A percentile compares a stretch with the other conserved stretches of the same genome.
phyloP scores from a whole-genome alignment of 2,113 vertebrate species.

The Halcyon malimbica region DNA sequence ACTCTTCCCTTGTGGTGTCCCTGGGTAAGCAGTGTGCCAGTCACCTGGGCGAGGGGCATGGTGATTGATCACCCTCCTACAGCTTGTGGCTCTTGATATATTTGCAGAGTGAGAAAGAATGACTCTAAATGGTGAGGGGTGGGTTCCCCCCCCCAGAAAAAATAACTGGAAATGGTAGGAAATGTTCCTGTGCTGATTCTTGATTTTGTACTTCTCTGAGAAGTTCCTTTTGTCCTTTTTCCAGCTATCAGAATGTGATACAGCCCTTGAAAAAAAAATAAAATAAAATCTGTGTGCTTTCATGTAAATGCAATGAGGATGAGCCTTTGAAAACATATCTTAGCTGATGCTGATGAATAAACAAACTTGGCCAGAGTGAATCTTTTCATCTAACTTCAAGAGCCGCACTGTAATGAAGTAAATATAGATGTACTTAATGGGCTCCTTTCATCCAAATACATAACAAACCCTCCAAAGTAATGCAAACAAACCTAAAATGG shows the following conservation, averaged over 20 bases:
- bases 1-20: not conserved
- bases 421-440: constrained; percentile 58
- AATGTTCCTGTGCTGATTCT: not conserved
- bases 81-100: not conserved
- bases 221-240: constrained; percentile 14
- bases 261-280: not conserved
- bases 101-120: not conserved
- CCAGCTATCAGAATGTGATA: not conserved
- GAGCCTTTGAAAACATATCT: constrained; percentile 58
- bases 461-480: constrained; percentile 12
- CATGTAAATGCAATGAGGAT: constrained; percentile 28
- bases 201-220: not conserved
- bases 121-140: not conserved
- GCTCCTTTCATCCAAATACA: constrained; percentile 44
- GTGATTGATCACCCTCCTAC: not conserved
- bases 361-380: constrained; percentile 59
- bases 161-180: not conserved
- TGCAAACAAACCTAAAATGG: constrained; percentile 5
- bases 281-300: not conserved
- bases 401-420: constrained; percentile 39
- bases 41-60: not conserved
- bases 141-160: too few species aligned
- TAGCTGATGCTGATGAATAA: constrained; percentile 54
- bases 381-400: constrained; percentile 68
- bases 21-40: not conserved